A percentile compares a stretch with the other conserved stretches of the same genome.
Evolutionary conservation across 2,888 invertebrate genomes (phyloP).

Genomic region (Pristionchus mayeri): DNA sequence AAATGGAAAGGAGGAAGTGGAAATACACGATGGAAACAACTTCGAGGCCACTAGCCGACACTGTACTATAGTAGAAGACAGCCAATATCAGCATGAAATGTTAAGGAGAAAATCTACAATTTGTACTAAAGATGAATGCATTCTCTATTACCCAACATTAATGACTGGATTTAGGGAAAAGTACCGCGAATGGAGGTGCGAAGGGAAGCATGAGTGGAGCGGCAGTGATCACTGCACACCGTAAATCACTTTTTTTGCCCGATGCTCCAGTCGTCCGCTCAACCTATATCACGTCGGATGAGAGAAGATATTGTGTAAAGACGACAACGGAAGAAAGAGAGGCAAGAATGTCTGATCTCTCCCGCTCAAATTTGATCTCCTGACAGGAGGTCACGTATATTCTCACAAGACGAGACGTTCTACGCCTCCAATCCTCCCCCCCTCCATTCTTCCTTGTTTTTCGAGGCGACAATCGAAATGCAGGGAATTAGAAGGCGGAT

Average conservation of each 20-base stretch:
- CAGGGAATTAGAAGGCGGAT: not conserved
- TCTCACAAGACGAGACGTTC: not conserved
- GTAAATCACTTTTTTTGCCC: not conserved
- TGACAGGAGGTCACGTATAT: not conserved
- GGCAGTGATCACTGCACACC: not conserved
- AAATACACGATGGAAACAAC: not conserved
- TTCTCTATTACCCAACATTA: no score
- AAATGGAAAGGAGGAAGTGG: no score
- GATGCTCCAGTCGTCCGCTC: not conserved
- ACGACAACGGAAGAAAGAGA: not conserved
- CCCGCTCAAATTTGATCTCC: not conserved
- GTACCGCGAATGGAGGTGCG: constrained; percentile 24
- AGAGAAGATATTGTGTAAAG: constrained; percentile 4
- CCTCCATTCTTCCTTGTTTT: not conserved
- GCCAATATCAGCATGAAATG: no score
- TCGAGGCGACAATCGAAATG: not conserved
- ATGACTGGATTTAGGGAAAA: no score
- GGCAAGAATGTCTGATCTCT: not conserved
- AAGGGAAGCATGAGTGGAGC: not conserved
- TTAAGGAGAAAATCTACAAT: no score
- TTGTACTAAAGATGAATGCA: no score
- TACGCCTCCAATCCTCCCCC: not conserved
- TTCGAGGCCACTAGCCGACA: not conserved
- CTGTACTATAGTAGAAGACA: not conserved
- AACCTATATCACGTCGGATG: not conserved